Evolutionary conservation across 2,888 invertebrate species (phyloP).

Genomic region (Eupithecia pulchellata): DNA sequence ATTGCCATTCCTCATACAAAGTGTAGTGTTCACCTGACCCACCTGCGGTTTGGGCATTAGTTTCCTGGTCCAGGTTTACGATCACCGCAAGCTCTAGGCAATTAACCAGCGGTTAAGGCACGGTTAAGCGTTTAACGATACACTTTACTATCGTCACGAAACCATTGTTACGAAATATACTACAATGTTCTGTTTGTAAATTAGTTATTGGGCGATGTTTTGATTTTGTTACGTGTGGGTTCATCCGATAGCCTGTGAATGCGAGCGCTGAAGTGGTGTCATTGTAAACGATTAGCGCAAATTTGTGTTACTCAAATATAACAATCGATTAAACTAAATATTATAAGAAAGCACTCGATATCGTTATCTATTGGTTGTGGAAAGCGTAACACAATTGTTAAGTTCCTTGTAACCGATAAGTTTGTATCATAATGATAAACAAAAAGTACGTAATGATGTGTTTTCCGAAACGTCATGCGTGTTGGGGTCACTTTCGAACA

Average conservation of each 20-base stretch:
- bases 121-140: slow-evolving; percentile 65
- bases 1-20: slow-evolving; percentile 35
- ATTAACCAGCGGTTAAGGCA: slow-evolving; percentile 75
- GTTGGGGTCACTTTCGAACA: slow-evolving; percentile 59
- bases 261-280: slow-evolving; percentile 11
- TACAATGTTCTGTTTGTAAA: slow-evolving; percentile 58
- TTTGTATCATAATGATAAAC: slow-evolving; percentile 2
- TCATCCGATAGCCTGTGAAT: slow-evolving; percentile 14
- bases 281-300: background rate
- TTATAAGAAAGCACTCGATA: background rate
- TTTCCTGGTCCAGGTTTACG: slow-evolving; percentile 72
- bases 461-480: slow-evolving; percentile 24
- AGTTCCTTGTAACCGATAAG: slow-evolving; percentile 10
- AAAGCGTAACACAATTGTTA: slow-evolving; percentile 3
- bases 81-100: slow-evolving; percentile 67
- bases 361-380: background rate
- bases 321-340: background rate
- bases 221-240: slow-evolving; percentile 29
- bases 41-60: slow-evolving; percentile 78
- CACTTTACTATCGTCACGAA: slow-evolving; percentile 63
- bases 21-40: slow-evolving; percentile 62
- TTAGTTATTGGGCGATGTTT: slow-evolving; percentile 39
- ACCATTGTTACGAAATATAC: slow-evolving; percentile 67
- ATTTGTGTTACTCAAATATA: background rate
- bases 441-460: slow-evolving; percentile 6